phyloP scores from a whole-genome alignment of 2,888 invertebrate genomes.

The Tanypteryx hageni region DNA sequence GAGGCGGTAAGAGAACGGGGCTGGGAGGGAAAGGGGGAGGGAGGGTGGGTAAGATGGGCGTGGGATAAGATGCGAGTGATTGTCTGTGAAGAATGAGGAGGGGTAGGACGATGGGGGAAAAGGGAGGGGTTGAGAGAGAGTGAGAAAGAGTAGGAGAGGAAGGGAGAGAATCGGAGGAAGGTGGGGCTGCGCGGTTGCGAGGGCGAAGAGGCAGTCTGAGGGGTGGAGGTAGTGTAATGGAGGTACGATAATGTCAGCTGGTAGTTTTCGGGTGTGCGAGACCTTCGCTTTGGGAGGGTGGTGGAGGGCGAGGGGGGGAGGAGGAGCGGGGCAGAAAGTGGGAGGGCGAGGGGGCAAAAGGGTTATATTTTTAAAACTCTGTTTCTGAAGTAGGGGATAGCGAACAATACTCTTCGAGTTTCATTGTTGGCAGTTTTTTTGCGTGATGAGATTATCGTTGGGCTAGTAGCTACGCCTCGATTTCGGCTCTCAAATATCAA shows the following conservation, averaged over 20 bases:
- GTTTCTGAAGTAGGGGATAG: neutral
- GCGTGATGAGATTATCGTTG: neutral
- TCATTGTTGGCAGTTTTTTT: neutral
- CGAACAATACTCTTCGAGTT: neutral
- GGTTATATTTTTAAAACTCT: neutral
- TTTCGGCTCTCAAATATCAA: no score
- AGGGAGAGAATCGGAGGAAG: neutral
- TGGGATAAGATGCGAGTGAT: slow-evolving; percentile 63
- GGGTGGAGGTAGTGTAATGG: slow-evolving; percentile 49
- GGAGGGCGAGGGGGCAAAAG: neutral
- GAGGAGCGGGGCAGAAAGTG: neutral
- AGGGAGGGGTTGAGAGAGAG: neutral
- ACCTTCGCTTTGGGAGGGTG: slow-evolving; percentile 52
- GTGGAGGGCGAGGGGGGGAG: neutral
- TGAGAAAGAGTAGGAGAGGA: neutral
- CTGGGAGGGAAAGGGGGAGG: neutral
- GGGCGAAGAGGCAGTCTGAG: neutral
- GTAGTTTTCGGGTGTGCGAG: slow-evolving; percentile 63
- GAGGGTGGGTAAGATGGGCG: slow-evolving; percentile 59
- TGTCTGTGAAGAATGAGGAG: slow-evolving; percentile 63
- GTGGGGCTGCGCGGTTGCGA: neutral
- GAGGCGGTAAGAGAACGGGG: neutral
- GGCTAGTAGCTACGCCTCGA: no score
- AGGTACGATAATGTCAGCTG: slow-evolving; percentile 59
- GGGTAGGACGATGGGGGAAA: neutral